Conservation (phyloP, 2,888 invertebrate species). For the Aromia moschata region DNA sequence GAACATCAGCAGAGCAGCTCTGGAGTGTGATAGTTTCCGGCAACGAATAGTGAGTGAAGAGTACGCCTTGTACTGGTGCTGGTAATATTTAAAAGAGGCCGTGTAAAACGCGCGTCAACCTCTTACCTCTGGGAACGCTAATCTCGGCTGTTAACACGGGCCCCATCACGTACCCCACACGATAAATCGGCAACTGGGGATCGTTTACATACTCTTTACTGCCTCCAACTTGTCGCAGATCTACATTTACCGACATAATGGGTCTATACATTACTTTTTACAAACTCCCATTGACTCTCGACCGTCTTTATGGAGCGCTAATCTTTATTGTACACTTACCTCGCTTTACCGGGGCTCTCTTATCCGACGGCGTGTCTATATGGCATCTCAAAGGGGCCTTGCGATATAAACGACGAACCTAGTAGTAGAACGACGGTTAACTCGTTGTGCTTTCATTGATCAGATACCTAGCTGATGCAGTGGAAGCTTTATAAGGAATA, state of each 20-base stretch:
- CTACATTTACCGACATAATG: slow-evolving; percentile 49
- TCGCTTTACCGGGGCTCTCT: slow-evolving; percentile 26
- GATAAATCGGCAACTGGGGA: slow-evolving; percentile 46
- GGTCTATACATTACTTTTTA: slow-evolving; percentile 48
- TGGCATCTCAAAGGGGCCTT: slow-evolving; percentile 34
- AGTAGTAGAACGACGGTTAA: slow-evolving; percentile 21
- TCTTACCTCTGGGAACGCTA: slow-evolving; percentile 46
- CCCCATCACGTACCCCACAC: slow-evolving; percentile 48
- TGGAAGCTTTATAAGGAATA: too few relatives aligned
- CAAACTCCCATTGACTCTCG: slow-evolving; percentile 47
- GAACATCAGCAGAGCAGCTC: not conserved
- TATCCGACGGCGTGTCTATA: slow-evolving; percentile 35
- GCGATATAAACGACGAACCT: slow-evolving; percentile 14
- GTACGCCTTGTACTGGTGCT: slow-evolving; percentile 19
- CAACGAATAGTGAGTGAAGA: too few relatives aligned
- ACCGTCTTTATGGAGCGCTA: slow-evolving; percentile 45
- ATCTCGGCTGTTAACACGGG: slow-evolving; percentile 43
- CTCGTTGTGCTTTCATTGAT: slow-evolving; percentile 14
- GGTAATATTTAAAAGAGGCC: slow-evolving; percentile 41
- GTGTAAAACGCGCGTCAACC: slow-evolving; percentile 43
- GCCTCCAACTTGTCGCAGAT: slow-evolving; percentile 42
- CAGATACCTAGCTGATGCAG: too few relatives aligned
- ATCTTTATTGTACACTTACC: slow-evolving; percentile 44
- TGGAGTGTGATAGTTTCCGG: slow-evolving; percentile 11
- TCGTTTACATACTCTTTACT: slow-evolving; percentile 42